Base-by-base conservation (phyloP, 2,797 vertebrate species). In the Rhabdophis nuchalis region DNA sequence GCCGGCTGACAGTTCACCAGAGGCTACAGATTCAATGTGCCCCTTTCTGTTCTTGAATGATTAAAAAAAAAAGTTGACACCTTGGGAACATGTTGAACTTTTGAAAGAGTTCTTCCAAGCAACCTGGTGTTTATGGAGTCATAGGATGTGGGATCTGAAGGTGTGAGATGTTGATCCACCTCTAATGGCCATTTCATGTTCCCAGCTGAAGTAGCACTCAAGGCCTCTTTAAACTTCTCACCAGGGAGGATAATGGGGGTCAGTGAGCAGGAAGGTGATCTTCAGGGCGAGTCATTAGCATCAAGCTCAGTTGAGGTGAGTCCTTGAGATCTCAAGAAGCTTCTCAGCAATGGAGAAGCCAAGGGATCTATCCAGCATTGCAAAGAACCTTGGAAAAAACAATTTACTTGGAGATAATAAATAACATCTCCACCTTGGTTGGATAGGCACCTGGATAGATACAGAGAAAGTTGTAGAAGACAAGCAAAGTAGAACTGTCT, bases 371-470 rank as follows among this genome's bases (percentile, higher is more conserved):
- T 27, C 53, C 91, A 68, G 41, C 85, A 36, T 56, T 16, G 50
- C 1, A 25, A 12, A 53, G 92, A 16, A 54, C 68, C 61, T 94
- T 0, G 36, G 32, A 5, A 9, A 32, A 50, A 10, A 68, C 50
- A 85, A 90, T 77, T 5, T 88, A 41, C 89, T 0, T 0, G 53
- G 23, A 41, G 27, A 0, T 53, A 53, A 0, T 0, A 1, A 85
- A 0, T 0, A 1, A 85, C 4, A 60, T 0, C 0, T 0, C 64
- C 9, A 61, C 52, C 91, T 89, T 0, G 18, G 88, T 82, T 88
- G 93, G 0, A 58, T 1, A 90, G 95, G 1, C 52, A 20, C 4
- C 32, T 0, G 58, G 41, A 1, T 12, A 1, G 89, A 91, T 0
- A 91, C 52, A 1, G 0, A 58, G 29, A 32, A 3, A 0, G 1